Base-by-base conservation (phyloP, 1,140 invertebrate genomes). In the Drosophila nannoptera region DNA sequence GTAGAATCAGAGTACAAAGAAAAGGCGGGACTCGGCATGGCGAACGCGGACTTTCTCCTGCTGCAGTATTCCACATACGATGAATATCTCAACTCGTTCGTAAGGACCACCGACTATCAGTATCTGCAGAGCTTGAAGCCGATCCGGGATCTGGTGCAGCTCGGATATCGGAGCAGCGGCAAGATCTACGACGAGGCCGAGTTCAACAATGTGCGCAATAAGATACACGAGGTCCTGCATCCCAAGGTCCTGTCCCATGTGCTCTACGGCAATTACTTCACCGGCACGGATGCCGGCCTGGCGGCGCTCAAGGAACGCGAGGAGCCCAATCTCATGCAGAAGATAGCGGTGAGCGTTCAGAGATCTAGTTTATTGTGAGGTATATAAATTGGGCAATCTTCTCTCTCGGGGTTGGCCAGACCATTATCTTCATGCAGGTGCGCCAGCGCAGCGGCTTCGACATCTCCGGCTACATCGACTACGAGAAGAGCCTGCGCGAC, bases 361-460 rank as follows among this genome's bases (percentile, higher is more conserved):
- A 22, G 8, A 12, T 31, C 22, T 22, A 22, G 22, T 2, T 22
- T 22, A 22, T 22, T 22, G 22, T 2, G 1, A 22, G 22, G 5
- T 9, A 33, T 31, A 31, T 36, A 16, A 6, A 5, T 1, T 36
- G 35, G 8, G 35, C 8, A 9, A 36, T 36, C 1, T n/a, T n/a
- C n/a, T n/a, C n/a, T 36, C 35, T 1, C 2, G 35, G 35, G 35
- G 6, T 29, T 22, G 40, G 5, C n/a, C 33, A 70, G 69, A 72
- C 65, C 5, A 72, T 68, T 31, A 68, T 72, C 9, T 72, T 68
- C 32, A 6, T 68, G 8, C 69, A 68, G 12, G 32, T 68, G 4
- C 56, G 45, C 1, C 36, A 22, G 43, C 49, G 56, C 2, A 55
- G 32, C 11, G 69, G 69, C 4, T 72, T 67, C 31, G 55, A 72